Evolutionary conservation across 1,140 invertebrate genomes (phyloP), one percentile per base, ranked within the genome.

Genomic region (Lordiphosa mommai): DNA sequence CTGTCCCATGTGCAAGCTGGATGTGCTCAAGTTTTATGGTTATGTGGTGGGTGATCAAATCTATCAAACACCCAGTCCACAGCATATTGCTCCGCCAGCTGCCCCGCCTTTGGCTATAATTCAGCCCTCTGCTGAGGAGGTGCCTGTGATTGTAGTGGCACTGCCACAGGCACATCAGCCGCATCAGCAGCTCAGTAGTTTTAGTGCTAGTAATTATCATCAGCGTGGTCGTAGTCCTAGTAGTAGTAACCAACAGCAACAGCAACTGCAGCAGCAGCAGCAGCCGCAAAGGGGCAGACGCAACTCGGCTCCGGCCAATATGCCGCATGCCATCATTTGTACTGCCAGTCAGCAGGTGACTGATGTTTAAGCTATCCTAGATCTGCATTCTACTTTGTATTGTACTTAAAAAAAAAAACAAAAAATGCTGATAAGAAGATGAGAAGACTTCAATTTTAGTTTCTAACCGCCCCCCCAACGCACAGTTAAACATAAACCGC

Each of bases 1-100:
- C 13, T 98, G 96, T 90, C 96, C 97, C 9, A 97, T 98, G 95
- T 98, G 96, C 90, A 98, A 98, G 90, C 94, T 97, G 92, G 96
- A 98, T 89, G 97, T 98, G 80, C 91, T 98, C 9, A 95, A 96
- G 88, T 95, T 96, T 74, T 98, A 96, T 89, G 96, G 96, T 37
- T 94, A 96, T 89, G 92, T 94, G 91, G 94, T 94, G 88, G 93
- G 93, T 91, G 85, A 86, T 60, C 86, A 88, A 79, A 88, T 88
- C 41, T 79, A 82, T 50, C 64, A 84, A 46, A 85, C 82, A 7
- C 86, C 86, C 43, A 86, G 65, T 47, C 77, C 79, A 23, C 77
- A 87, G 55, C 77, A 86, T 29, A 64, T 61, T 17, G 67, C 71
- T 0, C 23, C 23, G 9, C 61, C 67, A 13, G 41, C 48, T 34